Evolutionary conservation across 2,797 vertebrate genomes (phyloP).

Genomic region (Pyrocephalus nanus): DNA sequence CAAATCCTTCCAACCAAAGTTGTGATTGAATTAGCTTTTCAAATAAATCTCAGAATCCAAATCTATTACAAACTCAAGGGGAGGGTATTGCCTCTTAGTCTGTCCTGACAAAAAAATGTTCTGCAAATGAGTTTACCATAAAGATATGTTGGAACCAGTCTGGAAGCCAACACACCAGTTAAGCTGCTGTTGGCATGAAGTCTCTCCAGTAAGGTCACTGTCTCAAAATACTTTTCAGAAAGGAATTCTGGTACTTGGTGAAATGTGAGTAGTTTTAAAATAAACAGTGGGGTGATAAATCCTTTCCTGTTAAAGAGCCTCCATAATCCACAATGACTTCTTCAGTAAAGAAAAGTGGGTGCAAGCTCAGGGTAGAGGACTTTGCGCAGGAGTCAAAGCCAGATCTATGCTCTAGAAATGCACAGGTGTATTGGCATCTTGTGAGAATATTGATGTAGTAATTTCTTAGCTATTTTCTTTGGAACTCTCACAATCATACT

Average conservation of each 20-base stretch:
- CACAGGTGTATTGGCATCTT: background rate
- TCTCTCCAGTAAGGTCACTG: background rate
- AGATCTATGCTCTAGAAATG: background rate
- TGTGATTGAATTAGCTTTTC: background rate
- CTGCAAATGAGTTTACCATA: background rate
- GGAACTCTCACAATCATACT: background rate
- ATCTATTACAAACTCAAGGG: background rate
- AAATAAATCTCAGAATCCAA: background rate
- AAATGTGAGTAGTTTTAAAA: background rate
- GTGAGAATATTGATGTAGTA: background rate
- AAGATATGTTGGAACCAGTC: background rate
- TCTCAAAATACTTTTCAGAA: background rate
- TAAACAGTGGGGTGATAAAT: background rate
- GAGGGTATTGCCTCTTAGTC: background rate
- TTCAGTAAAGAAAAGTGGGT: background rate
- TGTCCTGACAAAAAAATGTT: background rate
- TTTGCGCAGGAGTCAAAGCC: background rate
- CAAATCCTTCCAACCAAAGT: background rate
- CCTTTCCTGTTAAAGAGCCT: background rate
- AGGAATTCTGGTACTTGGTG: background rate
- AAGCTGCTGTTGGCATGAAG: background rate
- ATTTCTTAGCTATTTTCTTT: background rate
- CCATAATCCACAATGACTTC: background rate
- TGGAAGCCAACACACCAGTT: background rate
- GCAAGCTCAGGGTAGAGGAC: background rate